Evolutionary conservation across 2,888 invertebrate genomes (phyloP).

Genomic region (Camptogramma bilineatum): DNA sequence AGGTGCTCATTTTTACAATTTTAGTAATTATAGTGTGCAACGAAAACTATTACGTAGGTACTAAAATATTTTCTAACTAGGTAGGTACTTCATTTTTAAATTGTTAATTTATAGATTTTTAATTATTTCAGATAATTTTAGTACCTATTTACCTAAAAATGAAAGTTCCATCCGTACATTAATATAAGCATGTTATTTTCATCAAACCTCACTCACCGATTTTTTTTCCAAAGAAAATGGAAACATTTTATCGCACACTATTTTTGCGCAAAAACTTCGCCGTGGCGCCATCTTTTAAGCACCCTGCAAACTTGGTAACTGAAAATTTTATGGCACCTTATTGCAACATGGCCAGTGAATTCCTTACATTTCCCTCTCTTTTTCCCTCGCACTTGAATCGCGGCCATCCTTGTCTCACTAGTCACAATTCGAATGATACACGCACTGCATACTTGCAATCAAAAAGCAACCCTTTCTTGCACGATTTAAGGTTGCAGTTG

Average conservation of each 20-base stretch:
- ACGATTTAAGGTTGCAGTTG: constrained; percentile 78
- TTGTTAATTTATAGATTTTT: background rate
- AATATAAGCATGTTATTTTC: background rate
- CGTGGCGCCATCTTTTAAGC: constrained; percentile 77
- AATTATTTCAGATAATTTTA: background rate
- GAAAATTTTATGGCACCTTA: constrained; percentile 65
- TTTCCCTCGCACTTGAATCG: constrained; percentile 52
- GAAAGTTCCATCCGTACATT: background rate
- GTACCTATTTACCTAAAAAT: background rate
- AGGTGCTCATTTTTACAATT: no score
- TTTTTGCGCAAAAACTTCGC: constrained; percentile 45
- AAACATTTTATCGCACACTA: constrained; percentile 24
- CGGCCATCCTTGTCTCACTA: constrained; percentile 61
- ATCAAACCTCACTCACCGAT: constrained; percentile 24
- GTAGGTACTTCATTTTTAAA: background rate
- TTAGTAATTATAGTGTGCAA: no score
- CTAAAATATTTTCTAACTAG: no score
- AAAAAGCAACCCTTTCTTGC: constrained; percentile 68
- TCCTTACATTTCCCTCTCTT: constrained; percentile 60
- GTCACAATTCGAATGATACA: constrained; percentile 58
- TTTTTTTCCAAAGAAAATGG: constrained; percentile 15
- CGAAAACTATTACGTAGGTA: no score
- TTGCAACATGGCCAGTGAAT: constrained; percentile 69
- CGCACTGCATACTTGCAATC: constrained; percentile 57
- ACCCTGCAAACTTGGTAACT: constrained; percentile 60